These are phyloP conservation scores for Bombus fervidus DNA, from an alignment of 1,140 invertebrate genomes.

Conservation along the genomic window DNA sequence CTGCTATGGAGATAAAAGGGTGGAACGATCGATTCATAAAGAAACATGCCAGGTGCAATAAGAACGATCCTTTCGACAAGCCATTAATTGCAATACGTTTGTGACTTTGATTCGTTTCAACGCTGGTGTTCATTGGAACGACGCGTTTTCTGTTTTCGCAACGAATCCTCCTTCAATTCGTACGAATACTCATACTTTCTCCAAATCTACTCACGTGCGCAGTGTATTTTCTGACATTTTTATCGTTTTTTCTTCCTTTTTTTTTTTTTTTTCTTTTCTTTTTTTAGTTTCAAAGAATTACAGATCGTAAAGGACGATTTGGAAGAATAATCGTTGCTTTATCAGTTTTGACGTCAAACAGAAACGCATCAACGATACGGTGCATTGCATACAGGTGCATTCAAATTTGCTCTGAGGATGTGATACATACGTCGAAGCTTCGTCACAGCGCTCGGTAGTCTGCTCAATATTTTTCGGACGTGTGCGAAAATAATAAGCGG, in stretches of 20 bases:
- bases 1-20: background rate
- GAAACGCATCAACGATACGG: constrained; percentile 17
- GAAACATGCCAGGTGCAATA: constrained; percentile 45
- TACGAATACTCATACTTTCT: background rate
- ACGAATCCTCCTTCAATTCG: background rate
- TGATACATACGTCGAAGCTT: constrained; percentile 39
- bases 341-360: background rate
- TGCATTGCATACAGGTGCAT: constrained; percentile 24
- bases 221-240: background rate
- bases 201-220: constrained; percentile 21
- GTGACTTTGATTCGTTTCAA: constrained; percentile 7
- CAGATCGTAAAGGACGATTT: too few relatives aligned
- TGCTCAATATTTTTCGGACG: background rate
- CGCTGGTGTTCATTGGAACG: background rate
- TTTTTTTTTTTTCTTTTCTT: too few relatives aligned
- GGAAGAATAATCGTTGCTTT: background rate
- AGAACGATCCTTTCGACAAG: constrained; percentile 29
- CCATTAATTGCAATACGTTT: constrained; percentile 13
- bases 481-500: constrained; percentile 5
- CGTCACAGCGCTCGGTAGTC: constrained; percentile 25
- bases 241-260: background rate
- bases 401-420: background rate
- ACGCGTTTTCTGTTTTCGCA: background rate
- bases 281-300: too few relatives aligned
- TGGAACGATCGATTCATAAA: constrained; percentile 25